Percentiles rank a stretch among this genome's conserved stretches.
Evolutionary conservation across 2,797 vertebrate genomes (phyloP).

Genomic region (Pterois miles): DNA sequence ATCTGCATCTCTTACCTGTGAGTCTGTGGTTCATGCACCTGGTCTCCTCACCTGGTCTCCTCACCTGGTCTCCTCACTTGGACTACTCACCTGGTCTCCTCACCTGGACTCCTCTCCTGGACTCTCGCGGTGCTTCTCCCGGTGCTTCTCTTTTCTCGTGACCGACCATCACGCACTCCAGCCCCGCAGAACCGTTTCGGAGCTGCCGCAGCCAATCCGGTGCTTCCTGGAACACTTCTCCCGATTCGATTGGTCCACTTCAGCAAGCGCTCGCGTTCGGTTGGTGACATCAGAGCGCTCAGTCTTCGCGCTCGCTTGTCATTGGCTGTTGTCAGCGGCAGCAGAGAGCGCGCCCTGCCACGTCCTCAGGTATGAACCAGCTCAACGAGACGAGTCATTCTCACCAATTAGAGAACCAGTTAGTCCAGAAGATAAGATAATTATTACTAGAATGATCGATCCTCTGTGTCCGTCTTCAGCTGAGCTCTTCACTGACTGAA

Average conservation of each 20-base stretch:
- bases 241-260: background rate
- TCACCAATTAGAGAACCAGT: background rate
- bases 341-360: background rate
- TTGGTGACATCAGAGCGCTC: too few relatives aligned
- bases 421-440: too few relatives aligned
- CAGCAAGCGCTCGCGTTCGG: background rate
- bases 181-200: background rate
- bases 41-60: background rate
- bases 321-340: background rate
- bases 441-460: too few relatives aligned
- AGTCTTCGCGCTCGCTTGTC: background rate
- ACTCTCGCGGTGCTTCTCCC: background rate
- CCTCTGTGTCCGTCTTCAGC: too few relatives aligned
- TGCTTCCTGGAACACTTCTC: background rate
- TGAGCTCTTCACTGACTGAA: too few relatives aligned
- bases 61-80: background rate
- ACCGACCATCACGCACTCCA: background rate
- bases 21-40: too few relatives aligned
- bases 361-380: background rate
- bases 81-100: background rate
- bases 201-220: background rate
- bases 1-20: background rate
- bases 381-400: background rate
- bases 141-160: background rate
- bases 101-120: background rate